Evolutionary conservation across 2,888 invertebrate species (phyloP), one percentile per base, ranked within the genome.

Genomic region (Epistrophe grossulariae): DNA sequence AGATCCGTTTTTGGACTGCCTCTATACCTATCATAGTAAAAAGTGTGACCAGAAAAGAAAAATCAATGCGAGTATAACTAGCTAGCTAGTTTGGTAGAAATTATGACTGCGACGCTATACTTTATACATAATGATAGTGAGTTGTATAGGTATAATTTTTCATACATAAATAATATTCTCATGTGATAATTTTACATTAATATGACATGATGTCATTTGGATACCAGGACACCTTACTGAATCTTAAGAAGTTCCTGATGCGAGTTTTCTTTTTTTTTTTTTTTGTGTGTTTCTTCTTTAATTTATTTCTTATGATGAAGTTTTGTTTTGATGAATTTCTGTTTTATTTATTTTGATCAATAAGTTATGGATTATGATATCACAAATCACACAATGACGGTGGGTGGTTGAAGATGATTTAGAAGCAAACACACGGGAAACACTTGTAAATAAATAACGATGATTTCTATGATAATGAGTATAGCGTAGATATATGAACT

Each of bases 141-240:
- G n/a, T 40, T 24, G 40, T 28, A 11, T 31, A 55, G 1, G 24
- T 28, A 40, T 62, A 17, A 55, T 76, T 40, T 64, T 48, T 57
- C 66, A 62, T 59, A 24, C 24, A 52, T 83, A 83, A 73, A 62
- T 70, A 73, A 64, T 71, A 74, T 66, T 28, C 59, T 59, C 76
- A 57, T n/a, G 60, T 72, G 72, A 74, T 85, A 70, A 78, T 70
- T 74, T 78, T 50, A 85, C 85, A 85, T 85, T 85, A 85, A 85
- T 85, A 85, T 78, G 85, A 85, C 85, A 85, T 85, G 85, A 85
- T 85, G 85, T 85, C 85, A 85, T 82, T 78, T 78, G 43, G 85
- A 81, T 64, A 59, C 85, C 82, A 74, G 78, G 74, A 81, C 64
- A 74, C 50, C 85, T 81, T 70, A 43, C 50, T 10, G 85, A 81